Conservation (phyloP, 2,888 invertebrate species). For the Linyphia triangularis region DNA sequence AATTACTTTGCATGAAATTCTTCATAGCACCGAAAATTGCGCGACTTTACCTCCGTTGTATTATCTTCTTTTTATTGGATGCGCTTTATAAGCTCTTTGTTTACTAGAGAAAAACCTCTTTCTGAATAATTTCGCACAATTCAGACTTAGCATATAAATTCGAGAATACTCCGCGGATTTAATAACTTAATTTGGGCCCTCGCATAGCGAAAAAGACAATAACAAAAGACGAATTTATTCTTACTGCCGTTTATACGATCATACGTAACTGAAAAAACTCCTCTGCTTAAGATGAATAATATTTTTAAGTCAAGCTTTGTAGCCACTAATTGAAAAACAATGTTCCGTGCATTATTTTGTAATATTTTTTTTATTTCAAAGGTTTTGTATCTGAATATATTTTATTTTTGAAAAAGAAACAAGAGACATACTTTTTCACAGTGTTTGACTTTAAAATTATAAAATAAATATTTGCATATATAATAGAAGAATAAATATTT, state of each 20-base stretch:
- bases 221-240: background rate
- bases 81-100: background rate
- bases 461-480: no score
- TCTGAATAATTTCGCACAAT: background rate
- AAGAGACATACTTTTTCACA: no score
- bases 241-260: background rate
- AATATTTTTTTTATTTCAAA: no score
- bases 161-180: background rate
- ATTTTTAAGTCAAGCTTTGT: no score
- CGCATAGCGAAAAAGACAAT: background rate
- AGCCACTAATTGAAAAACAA: no score
- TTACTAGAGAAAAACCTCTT: background rate
- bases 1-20: background rate
- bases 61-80: background rate
- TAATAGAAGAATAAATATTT: background rate
- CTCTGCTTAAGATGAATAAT: no score
- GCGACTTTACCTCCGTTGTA: background rate
- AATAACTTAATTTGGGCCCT: background rate
- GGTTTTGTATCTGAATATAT: no score
- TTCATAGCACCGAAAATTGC: background rate
- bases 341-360: no score
- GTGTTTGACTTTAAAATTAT: no score
- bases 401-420: no score
- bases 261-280: background rate
- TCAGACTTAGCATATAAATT: background rate